phyloP scores from a whole-genome alignment of 2,888 invertebrate species.

The Falcaria lacertinaria region DNA sequence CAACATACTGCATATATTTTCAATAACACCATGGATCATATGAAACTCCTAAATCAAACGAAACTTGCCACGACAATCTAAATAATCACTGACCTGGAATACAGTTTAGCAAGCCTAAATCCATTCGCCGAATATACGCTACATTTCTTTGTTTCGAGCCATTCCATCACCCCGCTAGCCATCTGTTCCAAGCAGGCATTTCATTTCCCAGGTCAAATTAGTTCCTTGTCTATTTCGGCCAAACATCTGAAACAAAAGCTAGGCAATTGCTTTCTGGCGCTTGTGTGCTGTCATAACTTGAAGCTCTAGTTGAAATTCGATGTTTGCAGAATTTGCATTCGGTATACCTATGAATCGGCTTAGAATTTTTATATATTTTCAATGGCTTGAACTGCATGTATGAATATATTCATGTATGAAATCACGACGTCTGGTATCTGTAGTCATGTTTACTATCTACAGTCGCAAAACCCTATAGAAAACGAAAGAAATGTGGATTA shows the following conservation, averaged over 20 bases:
- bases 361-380: too few relatives aligned
- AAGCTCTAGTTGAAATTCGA: neutral
- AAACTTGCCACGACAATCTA: neutral
- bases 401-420: too few relatives aligned
- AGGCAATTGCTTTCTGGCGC: neutral
- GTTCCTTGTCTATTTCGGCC: constrained; percentile 1
- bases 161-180: neutral
- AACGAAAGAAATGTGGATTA: too few relatives aligned
- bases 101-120: neutral
- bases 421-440: too few relatives aligned
- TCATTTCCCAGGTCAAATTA: constrained; percentile 2
- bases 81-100: neutral
- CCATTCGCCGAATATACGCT: neutral
- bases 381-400: too few relatives aligned
- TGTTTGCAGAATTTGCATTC: too few relatives aligned
- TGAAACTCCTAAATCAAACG: too few relatives aligned
- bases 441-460: too few relatives aligned
- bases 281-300: neutral
- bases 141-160: neutral
- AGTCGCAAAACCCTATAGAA: too few relatives aligned
- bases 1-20: too few relatives aligned
- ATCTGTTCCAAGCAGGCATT: neutral
- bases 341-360: too few relatives aligned
- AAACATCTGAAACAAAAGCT: neutral
- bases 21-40: too few relatives aligned